Conservation (phyloP, 2,888 invertebrate species). For the Caenorhabditis afra region DNA sequence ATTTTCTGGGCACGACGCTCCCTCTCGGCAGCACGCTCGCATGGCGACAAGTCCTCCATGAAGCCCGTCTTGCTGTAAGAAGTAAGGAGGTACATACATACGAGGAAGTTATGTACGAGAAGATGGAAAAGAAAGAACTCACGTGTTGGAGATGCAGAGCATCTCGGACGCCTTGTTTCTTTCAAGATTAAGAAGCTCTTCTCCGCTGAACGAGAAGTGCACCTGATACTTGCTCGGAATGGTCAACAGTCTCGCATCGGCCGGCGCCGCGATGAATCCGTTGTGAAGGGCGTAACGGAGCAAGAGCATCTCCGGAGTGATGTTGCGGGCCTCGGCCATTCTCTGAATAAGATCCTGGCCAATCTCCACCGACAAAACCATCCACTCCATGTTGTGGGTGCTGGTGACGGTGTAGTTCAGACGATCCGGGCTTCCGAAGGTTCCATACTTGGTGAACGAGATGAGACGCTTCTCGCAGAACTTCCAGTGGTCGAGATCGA, state of each 20-base stretch:
- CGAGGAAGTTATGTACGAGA: too few species aligned
- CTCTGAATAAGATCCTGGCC: constrained; percentile 28
- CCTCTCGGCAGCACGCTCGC: neutral
- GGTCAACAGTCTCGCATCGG: constrained; percentile 44
- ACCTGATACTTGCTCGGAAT: neutral
- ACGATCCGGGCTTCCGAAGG: constrained; percentile 80
- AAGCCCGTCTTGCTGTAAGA: neutral
- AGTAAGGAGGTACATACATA: too few species aligned
- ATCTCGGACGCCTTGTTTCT: constrained; percentile 39
- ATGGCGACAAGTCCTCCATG: neutral
- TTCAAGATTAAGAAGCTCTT: constrained; percentile 58
- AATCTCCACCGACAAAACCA: neutral
- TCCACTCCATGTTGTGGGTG: constrained; percentile 14
- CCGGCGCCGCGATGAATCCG: constrained; percentile 53
- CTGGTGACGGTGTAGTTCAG: constrained; percentile 60
- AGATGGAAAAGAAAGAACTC: constrained; percentile 43
- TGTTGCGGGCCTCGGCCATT: constrained; percentile 64
- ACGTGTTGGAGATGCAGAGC: constrained; percentile 64
- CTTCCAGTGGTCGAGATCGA: constrained; percentile 84
- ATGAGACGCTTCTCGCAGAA: constrained; percentile 85
- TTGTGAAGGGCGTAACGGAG: constrained; percentile 54
- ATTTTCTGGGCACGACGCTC: neutral
- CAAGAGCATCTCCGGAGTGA: constrained; percentile 66
- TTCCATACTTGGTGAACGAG: constrained; percentile 80
- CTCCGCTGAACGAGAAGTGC: constrained; percentile 22